Evolutionary conservation across 2,113 vertebrate species (phyloP), one percentile per base, ranked within the genome.

Genomic region (Eulacestoma nigropectus): DNA sequence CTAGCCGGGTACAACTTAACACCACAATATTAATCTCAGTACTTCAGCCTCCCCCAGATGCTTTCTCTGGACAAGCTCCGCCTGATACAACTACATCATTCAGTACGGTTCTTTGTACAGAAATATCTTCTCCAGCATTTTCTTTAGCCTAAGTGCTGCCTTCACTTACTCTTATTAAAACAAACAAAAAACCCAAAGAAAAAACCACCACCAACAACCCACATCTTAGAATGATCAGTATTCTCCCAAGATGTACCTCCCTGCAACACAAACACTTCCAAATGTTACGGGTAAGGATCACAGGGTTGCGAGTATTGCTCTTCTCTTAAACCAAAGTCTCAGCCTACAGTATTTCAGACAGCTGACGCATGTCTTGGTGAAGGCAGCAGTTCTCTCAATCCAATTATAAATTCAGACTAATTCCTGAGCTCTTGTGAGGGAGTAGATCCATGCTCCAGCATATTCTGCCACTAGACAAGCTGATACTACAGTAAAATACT

Each of bases 381-480:
- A 87, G 50, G 60, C 78, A 76, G 60, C 65, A 79, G 11, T 41
- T 93, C 53, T 79, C 55, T 47, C 79, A 85, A 83, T 83, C 82
- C 96, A 93, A 88, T 93, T 90, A 96, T 72, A 92, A 94, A 88
- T 62, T 94, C 70, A 90, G 57, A 87, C 70, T 88, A 76, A 94
- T 95, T 94, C 85, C 90, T 76, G 82, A 90, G 82, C 49, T 69
- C 53, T 53, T 87, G 67, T 46, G 74, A 94, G 59, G 57, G 67
- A 85, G 59, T 52, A 90, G 41, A 91, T 76, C 74, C 39, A 57
- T 0, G 0, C 63, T 83, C 15, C 16, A 3, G 56, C 49, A 46
- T 33, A 53, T 83, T 91, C 42, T 84, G 49, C 7, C 0, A 3
- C 57, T 52, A 88, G 63, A 73, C 49, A 53, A 93, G 37, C 55